These are phyloP conservation scores for Manis javanica DNA, from an alignment of 2,797 vertebrate genomes.

Conservation along the genomic window DNA sequence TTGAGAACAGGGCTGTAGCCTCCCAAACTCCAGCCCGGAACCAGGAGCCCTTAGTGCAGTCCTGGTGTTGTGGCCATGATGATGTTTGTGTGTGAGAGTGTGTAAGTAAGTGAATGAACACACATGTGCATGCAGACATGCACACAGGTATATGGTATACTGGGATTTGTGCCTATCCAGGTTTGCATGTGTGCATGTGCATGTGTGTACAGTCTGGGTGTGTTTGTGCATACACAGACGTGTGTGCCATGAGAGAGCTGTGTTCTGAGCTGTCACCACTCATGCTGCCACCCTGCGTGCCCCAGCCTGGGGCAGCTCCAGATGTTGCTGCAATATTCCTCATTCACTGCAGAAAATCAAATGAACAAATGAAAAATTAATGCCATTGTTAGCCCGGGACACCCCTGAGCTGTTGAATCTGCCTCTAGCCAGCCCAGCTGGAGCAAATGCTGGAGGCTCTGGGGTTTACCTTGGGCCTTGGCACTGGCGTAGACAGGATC, in stretches of 20 bases:
- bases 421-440: slow-evolving; percentile 76
- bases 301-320: slow-evolving; percentile 73
- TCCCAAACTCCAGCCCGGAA: not conserved
- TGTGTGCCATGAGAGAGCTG: not conserved
- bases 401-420: slow-evolving; percentile 67
- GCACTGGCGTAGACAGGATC: not conserved
- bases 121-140: fast-evolving
- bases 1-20: not conserved
- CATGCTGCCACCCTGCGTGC: not conserved
- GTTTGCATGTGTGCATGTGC: fast-evolving
- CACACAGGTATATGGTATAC: fast-evolving
- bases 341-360: slow-evolving; percentile 83
- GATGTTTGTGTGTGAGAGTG: not conserved
- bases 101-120: fast-evolving
- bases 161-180: too few species aligned
- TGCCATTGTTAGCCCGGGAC: slow-evolving; percentile 83
- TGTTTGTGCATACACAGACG: not conserved
- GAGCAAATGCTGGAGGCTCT: slow-evolving; percentile 85
- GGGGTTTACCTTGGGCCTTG: slow-evolving; percentile 73
- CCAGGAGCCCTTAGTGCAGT: not conserved
- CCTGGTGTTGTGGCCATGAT: not conserved
- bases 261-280: not conserved
- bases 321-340: slow-evolving; percentile 80
- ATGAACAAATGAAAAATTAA: slow-evolving; percentile 90
- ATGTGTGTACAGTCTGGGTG: fast-evolving